phyloP scores from a whole-genome alignment of 2,888 invertebrate genomes.

The Hyppa rectilinea region DNA sequence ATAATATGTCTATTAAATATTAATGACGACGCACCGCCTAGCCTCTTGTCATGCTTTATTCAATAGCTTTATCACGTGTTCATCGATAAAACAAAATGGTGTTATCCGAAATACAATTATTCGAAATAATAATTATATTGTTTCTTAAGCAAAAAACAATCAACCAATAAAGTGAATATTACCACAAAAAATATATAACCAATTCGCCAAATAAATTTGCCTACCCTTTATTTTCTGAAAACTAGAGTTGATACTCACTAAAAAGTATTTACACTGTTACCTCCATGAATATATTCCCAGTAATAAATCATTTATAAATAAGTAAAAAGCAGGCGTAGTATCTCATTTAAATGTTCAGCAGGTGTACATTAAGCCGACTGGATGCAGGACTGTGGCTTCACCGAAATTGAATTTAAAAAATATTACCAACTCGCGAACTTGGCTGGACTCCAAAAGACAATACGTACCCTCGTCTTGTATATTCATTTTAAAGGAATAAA shows the following conservation, averaged over 20 bases:
- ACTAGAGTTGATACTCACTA: background rate
- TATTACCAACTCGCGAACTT: constrained; percentile 88
- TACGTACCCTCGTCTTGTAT: constrained; percentile 85
- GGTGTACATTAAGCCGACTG: constrained; percentile 89
- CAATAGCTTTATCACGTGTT: no score
- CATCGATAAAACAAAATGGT: background rate
- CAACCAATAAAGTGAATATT: background rate
- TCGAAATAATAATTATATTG: background rate
- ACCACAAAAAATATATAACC: background rate
- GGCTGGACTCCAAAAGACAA: constrained; percentile 89
- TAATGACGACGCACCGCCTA: background rate
- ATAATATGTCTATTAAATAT: background rate
- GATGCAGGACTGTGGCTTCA: constrained; percentile 88
- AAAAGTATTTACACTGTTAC: constrained; percentile 8
- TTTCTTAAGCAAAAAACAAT: background rate
- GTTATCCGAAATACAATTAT: no score
- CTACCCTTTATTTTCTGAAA: background rate
- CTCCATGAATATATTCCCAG: constrained; percentile 60
- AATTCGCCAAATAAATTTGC: background rate
- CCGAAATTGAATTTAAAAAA: constrained; percentile 91
- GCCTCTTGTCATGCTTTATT: background rate
- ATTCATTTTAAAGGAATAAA: constrained; percentile 88
- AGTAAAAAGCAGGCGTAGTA: constrained; percentile 80
- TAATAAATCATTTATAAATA: constrained; percentile 81
- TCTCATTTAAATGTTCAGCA: constrained; percentile 89